These are phyloP conservation scores for Empidonax traillii DNA, from an alignment of 2,113 vertebrate genomes.

Conservation along the genomic window DNA sequence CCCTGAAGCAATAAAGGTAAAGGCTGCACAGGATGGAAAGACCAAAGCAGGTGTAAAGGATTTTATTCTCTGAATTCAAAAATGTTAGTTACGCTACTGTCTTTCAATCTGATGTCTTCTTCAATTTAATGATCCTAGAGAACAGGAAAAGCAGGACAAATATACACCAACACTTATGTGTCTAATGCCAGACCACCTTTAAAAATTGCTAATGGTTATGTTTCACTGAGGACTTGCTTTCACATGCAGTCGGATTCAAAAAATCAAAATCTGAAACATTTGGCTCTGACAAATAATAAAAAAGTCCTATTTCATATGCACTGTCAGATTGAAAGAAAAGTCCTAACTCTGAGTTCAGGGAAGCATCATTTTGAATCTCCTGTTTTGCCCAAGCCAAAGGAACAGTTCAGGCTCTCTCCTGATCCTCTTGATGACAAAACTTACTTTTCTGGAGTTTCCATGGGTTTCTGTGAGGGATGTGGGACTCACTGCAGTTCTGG, in stretches of 20 bases:
- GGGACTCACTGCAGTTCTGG: not conserved
- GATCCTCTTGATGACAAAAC: not conserved
- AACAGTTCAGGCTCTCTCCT: not conserved
- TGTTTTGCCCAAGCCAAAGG: not conserved
- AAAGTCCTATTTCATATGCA: not conserved
- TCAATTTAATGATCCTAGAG: not conserved
- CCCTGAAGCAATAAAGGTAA: not conserved
- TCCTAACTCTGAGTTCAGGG: not conserved
- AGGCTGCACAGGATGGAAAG: not conserved
- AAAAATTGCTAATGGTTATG: not conserved
- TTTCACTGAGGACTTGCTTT: not conserved
- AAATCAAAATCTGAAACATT: not conserved
- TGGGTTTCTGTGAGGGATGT: not conserved
- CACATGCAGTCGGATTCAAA: not conserved
- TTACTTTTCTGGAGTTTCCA: not conserved
- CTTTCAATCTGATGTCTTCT: not conserved
- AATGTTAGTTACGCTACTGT: not conserved
- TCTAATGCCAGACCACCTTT: not conserved
- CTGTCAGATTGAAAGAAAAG: not conserved
- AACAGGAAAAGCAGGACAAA: not conserved
- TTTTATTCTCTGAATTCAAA: not conserved
- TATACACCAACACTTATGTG: rapidly evolving
- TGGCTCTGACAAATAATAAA: not conserved
- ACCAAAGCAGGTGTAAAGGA: not conserved
- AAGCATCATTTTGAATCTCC: not conserved